Evolutionary conservation across 1,140 invertebrate genomes (phyloP), one percentile per base, ranked within the genome.

Genomic region (Drusus annulatus): DNA sequence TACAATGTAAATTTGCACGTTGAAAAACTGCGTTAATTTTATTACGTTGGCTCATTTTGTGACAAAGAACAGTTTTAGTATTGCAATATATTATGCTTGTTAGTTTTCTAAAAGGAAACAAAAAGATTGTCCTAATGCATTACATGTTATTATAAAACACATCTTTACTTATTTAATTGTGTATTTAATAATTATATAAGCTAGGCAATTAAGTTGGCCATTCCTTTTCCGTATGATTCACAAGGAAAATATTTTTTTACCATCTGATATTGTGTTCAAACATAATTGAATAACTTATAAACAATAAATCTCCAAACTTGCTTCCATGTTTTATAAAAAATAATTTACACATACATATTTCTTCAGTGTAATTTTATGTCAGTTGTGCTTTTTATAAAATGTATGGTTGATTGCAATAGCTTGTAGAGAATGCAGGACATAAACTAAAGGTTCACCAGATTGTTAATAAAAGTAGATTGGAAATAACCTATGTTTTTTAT

Each of bases 31-130:
- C n/a, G n/a, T n/a, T n/a, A n/a, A 13, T 21, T 63, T 23, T 63
- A 63, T 28, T 23, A 63, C 5, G 17, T 63, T 63, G 60, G 17
- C 60, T 23, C 54, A 56, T 56, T 23, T 63, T 63, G 58, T 62
- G 65, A 17, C 65, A 50, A 17, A n/a, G 15, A 25, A 17, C 23
- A 23, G 28, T 21, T n/a, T 15, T n/a, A 65, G 3, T 36, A 69
- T 45, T 45, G 31, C 31, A 50, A 69, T 51, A 28, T 63, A 3
- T 63, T 10, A 13, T 28, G 54, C 54, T 45, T 45, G 19, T 17
- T 63, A 63, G 60, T 63, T 28, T 23, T 28, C 17, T 63, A 21
- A 63, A 17, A 63, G 28, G 23, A 63, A 28, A 16, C 23, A 63
- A 17, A 25, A 63, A 54, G 16, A 54, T 73, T 51, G 68, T 54